Base-by-base conservation (phyloP, 2,113 vertebrate species). In the Jacana jacana region DNA sequence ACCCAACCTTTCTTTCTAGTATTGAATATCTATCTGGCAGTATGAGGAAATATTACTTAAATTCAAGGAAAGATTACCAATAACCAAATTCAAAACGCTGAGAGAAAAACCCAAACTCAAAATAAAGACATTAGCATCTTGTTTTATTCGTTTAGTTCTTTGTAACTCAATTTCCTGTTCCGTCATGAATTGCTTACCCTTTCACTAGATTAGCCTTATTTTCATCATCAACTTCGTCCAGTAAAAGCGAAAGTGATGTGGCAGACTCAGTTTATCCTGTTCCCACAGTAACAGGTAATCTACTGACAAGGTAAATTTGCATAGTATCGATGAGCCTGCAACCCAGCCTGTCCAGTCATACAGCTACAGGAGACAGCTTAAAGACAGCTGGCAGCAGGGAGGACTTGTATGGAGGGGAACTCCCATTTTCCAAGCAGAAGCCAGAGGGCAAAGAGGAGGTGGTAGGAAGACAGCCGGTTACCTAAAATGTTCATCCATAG, bases 281-380 rank as follows among this genome's bases (percentile, higher is more conserved):
- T 95, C 64, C 81, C 91, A 85, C 89, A 68, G 89, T 39, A 76
- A 52, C 79, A 92, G n/a, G 72, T 86, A 65, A 81, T 81, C 58
- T 24, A 0, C 25, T 90, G 83, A 31, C 2, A 6, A 55, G 63
- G 17, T 52, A 66, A 17, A 94, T 93, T 95, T 95, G 83, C 86
- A 78, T 77, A 60, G 80, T 39, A 18, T 66, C 44, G 25, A n/a
- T 73, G 82, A 66, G 70, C 22, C 75, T 81, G 7, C 81, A 87
- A 24, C 85, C 51, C 88, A 35, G 44, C 57, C 8, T 13, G 33
- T 75, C 65, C 65, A 0, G 1, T 24, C 75, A 11, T 12, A 17
- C 81, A 81, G 70, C 81, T 89, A 69, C 91, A 75, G 61, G n/a
- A 79, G 19, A 5, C 65, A 13, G 20, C 51, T 66, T 49, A 73